Evolutionary conservation across 1,140 invertebrate species (phyloP), one percentile per base, ranked within the genome.

Genomic region (Nymphalis io): DNA sequence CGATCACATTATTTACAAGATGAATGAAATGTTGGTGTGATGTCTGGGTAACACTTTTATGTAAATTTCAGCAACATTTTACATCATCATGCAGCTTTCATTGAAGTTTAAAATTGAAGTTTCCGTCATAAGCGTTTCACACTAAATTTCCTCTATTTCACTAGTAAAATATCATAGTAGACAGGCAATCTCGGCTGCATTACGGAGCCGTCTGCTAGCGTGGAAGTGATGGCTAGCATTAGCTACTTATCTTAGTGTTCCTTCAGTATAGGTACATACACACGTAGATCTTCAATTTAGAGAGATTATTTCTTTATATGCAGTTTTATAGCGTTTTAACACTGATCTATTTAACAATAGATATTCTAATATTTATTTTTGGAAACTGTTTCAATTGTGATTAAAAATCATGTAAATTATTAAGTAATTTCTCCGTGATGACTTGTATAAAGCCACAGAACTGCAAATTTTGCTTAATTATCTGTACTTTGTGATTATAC

Each of bases 101-200:
- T 70, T 70, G 61, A 70, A 70, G 42, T 70, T 70, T 57, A 68
- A 68, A 68, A 68, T 68, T 68, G 46, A 68, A 68, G 66, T 59
- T 60, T 60, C 58, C 46, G 59, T 68, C 59, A 61, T 55, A 48
- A 55, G 60, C 21, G 60, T 51, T 60, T 48, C 21, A 46, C 21
- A 16, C n/a, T 2, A 20, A 46, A 62, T 62, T 48, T 48, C 46
- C 42, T 33, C 60, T 53, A 48, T 68, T 59, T 60, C 39, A 27
- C 40, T n/a, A 46, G 65, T 60, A 60, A 68, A 60, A 60, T 68
- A 68, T 60, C 44, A 33, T 39, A 46, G 39, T 18, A 38, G 44
- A 60, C 58, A 60, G 60, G 46, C 44, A 60, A 67, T 67, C 44
- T 60, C 20, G 65, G 12, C 27, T 48, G 42, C 21, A 60, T 61